These are phyloP conservation scores for Sialia sialis DNA, from an alignment of 2,113 vertebrate species.

Conservation along the genomic window DNA sequence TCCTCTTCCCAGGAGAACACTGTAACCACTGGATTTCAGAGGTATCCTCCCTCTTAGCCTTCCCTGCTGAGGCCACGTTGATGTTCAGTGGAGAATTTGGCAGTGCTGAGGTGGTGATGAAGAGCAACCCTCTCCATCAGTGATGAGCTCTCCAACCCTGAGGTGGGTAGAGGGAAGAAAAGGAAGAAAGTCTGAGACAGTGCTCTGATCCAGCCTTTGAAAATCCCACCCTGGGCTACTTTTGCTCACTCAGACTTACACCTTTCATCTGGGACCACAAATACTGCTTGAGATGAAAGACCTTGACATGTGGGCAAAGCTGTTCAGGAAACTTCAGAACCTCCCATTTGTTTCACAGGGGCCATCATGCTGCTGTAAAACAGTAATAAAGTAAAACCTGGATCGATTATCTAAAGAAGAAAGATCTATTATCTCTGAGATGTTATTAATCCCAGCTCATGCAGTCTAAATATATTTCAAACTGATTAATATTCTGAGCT, in stretches of 20 bases:
- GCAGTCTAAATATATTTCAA: constrained; percentile 43
- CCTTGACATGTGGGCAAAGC: not conserved
- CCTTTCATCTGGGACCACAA: not conserved
- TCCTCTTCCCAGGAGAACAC: not conserved
- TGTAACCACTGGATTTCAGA: not conserved
- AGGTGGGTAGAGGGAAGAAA: not conserved
- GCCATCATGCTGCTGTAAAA: not conserved
- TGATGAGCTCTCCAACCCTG: not conserved
- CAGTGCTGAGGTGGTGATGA: not conserved
- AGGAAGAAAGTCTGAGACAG: not conserved
- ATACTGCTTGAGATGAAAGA: not conserved
- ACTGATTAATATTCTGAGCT: constrained; percentile 38
- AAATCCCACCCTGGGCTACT: not conserved
- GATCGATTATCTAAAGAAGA: constrained; percentile 23
- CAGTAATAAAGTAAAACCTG: constrained; percentile 1
- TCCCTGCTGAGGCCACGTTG: not conserved
- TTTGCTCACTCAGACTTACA: not conserved
- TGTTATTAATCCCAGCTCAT: constrained; percentile 5
- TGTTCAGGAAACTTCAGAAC: not conserved
- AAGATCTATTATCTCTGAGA: not conserved
- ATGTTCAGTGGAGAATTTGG: not conserved
- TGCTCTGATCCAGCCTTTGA: not conserved
- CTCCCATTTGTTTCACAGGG: constrained; percentile 3
- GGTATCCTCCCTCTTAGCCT: not conserved
- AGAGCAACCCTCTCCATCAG: not conserved